Percentiles rank a stretch among this genome's conserved stretches.
Conservation (phyloP, 2,888 invertebrate genomes). For the Melanostoma scalare region DNA sequence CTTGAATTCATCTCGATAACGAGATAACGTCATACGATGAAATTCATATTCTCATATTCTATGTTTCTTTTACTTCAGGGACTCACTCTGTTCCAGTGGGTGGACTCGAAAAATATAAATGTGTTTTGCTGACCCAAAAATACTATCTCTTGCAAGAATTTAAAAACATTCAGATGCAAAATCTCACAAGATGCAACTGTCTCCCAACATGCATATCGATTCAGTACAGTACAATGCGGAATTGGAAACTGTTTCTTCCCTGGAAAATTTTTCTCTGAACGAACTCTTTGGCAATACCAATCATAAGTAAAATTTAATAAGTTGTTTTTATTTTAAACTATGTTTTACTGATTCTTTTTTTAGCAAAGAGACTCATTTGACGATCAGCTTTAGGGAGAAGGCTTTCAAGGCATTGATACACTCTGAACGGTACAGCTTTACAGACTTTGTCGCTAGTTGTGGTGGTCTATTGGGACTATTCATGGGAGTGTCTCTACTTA, state of each 20-base stretch:
- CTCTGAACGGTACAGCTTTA: constrained; percentile 86
- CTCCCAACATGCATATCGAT: background rate
- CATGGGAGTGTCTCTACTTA: constrained; percentile 81
- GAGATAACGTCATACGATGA: constrained; percentile 12
- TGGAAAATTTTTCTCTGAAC: too few species aligned
- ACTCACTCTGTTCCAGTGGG: constrained; percentile 83
- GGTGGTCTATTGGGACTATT: constrained; percentile 86
- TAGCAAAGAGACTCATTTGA: constrained; percentile 80
- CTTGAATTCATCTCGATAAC: constrained; percentile 88
- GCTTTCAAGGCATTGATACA: constrained; percentile 87
- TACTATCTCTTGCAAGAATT: too few species aligned
- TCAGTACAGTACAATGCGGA: constrained; percentile 1
- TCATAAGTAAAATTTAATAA: too few species aligned
- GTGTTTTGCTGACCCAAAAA: background rate
- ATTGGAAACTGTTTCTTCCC: background rate
- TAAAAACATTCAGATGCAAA: background rate
- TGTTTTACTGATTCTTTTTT: background rate
- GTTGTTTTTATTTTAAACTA: constrained; percentile 81
- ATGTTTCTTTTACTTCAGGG: constrained; percentile 79
- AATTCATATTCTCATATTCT: constrained; percentile 42
- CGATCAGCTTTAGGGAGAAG: constrained; percentile 88
- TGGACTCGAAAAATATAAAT: constrained; percentile 74
- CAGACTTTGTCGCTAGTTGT: constrained; percentile 87
- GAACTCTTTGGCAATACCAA: too few species aligned
- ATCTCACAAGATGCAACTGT: background rate